Evolutionary conservation across 37 sponge, comb jelly and placozoan genomes (phyloP).

Genomic region (Diacarnus erythraeanus): DNA sequence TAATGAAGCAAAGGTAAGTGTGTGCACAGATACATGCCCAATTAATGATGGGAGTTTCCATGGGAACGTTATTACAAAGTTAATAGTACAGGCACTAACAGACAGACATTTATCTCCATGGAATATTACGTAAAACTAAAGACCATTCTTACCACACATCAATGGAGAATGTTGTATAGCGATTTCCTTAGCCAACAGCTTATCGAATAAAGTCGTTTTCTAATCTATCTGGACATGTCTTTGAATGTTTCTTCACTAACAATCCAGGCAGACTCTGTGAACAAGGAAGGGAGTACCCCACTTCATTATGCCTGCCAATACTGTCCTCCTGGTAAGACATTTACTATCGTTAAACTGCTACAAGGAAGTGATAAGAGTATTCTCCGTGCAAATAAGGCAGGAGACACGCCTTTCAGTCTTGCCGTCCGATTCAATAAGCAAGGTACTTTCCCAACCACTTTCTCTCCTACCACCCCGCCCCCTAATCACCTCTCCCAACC

Average conservation of each 20-base stretch:
- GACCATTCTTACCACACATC: too few species aligned
- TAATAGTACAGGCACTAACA: too few species aligned
- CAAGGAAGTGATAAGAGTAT: slow-evolving; percentile 44
- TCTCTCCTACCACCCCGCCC: not conserved
- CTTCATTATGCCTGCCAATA: slow-evolving; percentile 88
- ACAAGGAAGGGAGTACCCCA: slow-evolving; percentile 66
- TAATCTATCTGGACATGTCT: not conserved
- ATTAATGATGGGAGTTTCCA: too few species aligned
- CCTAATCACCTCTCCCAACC: not conserved
- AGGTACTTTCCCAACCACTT: slow-evolving; percentile 33
- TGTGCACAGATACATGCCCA: too few species aligned
- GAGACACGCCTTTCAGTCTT: slow-evolving; percentile 80
- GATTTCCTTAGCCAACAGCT: too few species aligned
- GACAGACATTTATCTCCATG: too few species aligned
- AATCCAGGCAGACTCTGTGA: slow-evolving; percentile 40
- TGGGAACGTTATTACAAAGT: too few species aligned
- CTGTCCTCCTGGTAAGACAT: slow-evolving; percentile 73
- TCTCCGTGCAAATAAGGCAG: slow-evolving; percentile 44
- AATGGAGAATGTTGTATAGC: too few species aligned
- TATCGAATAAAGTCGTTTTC: not conserved
- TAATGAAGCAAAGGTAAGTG: slow-evolving; percentile 72
- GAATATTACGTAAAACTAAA: too few species aligned
- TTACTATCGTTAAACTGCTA: slow-evolving; percentile 70
- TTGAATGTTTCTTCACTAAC: slow-evolving; percentile 2
- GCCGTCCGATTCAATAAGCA: slow-evolving; percentile 77